Evolutionary conservation across 2,113 vertebrate genomes (phyloP).

Genomic region (Daphoenositta chrysoptera): DNA sequence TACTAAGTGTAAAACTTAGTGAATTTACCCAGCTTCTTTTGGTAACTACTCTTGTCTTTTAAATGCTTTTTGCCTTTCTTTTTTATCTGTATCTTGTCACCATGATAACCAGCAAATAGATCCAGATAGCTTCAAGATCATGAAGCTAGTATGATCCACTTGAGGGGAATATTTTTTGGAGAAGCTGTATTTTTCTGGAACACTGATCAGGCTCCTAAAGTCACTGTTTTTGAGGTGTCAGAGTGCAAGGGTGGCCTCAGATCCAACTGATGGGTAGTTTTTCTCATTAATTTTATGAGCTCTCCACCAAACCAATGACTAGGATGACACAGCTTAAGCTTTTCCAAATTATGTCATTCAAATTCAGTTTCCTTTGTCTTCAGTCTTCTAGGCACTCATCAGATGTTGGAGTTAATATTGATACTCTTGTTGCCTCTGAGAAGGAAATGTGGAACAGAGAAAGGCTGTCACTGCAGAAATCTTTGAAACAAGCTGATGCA

Average conservation of each 20-base stretch:
- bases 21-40: not conserved
- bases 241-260: not conserved
- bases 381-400: slow-evolving; percentile 71
- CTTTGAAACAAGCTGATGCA: slow-evolving; percentile 81
- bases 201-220: not conserved
- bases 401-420: slow-evolving; percentile 56
- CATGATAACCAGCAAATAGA: not conserved
- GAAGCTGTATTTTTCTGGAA: not conserved
- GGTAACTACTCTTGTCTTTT: not conserved
- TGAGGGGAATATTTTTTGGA: not conserved
- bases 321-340: not conserved
- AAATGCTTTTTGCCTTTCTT: not conserved
- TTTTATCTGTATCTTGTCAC: not conserved
- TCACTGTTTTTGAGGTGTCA: not conserved
- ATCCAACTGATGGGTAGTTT: not conserved
- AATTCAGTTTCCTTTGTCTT: not conserved
- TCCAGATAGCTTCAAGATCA: not conserved
- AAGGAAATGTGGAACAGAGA: slow-evolving; percentile 86
- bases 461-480: slow-evolving; percentile 80
- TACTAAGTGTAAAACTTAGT: not conserved
- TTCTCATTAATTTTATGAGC: not conserved
- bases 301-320: not conserved
- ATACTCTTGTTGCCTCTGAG: slow-evolving; percentile 78
- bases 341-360: not conserved
- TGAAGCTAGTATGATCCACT: not conserved